Evolutionary conservation across 2,888 invertebrate genomes (phyloP).

Genomic region (Dascillus cervinus): DNA sequence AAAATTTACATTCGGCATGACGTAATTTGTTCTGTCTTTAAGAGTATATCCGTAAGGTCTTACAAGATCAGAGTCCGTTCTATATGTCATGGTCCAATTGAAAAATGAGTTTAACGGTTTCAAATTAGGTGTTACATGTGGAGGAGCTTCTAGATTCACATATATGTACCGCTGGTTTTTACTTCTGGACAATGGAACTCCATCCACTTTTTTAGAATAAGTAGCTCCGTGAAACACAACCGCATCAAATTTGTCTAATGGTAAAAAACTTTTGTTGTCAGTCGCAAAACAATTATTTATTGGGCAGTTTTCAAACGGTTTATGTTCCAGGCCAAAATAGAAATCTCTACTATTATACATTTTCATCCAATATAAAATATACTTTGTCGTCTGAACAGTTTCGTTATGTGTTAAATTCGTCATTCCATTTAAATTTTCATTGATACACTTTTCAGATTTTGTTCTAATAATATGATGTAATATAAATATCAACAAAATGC

Average conservation of each 20-base stretch:
- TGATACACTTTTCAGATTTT: too few species aligned
- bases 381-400: too few species aligned
- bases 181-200: constrained; percentile 36
- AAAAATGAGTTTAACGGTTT: constrained; percentile 41
- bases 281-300: constrained; percentile 44
- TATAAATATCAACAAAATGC: too few species aligned
- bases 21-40: constrained; percentile 15
- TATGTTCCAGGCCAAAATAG: constrained; percentile 19
- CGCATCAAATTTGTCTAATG: constrained; percentile 44
- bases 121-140: constrained; percentile 17
- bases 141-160: constrained; percentile 43
- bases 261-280: constrained; percentile 31
- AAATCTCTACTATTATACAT: constrained; percentile 21
- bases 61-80: constrained; percentile 37
- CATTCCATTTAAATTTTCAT: too few species aligned
- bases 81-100: constrained; percentile 52
- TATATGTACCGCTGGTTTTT: constrained; percentile 45
- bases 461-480: too few species aligned
- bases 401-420: too few species aligned
- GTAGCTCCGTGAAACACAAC: constrained; percentile 47
- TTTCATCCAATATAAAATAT: constrained; percentile 25
- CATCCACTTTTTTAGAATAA: constrained; percentile 8
- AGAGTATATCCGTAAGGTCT: constrained; percentile 35
- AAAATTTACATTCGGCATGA: constrained; percentile 14
- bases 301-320: constrained; percentile 30